Percentiles rank a stretch among this genome's conserved stretches.
These are phyloP conservation scores for Phalacrocorax brasilianus DNA, from an alignment of 2,113 vertebrate species.

Conservation along the genomic window DNA sequence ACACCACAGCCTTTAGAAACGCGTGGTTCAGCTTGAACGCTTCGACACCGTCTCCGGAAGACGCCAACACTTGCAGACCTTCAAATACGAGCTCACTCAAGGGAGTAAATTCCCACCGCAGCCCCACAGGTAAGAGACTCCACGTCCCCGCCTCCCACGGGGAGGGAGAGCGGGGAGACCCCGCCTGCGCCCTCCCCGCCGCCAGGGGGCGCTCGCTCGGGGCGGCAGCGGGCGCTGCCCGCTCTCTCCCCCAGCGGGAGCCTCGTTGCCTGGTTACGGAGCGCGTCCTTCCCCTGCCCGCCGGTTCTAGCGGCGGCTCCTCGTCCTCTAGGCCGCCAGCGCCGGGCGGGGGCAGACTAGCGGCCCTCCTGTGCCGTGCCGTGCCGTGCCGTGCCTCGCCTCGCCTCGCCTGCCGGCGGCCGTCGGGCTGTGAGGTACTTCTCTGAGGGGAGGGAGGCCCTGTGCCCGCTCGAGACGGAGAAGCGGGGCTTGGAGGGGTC, in stretches of 20 bases:
- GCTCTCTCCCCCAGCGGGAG: not conserved
- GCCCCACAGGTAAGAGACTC: accelerated
- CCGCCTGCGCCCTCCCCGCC: not conserved
- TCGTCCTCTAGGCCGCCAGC: not conserved
- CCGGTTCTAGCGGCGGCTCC: too few species aligned
- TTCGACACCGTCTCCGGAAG: accelerated
- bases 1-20: accelerated
- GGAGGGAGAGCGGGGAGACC: not conserved
- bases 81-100: accelerated
- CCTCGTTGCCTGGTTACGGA: not conserved
- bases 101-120: not conserved
- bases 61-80: accelerated
- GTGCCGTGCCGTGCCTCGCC: too few species aligned
- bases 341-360: not conserved
- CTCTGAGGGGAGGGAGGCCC: not conserved
- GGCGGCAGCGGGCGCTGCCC: accelerated
- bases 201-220: not conserved
- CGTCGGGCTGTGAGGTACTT: not conserved
- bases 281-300: not conserved
- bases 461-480: not conserved
- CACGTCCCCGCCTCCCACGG: accelerated
- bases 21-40: accelerated
- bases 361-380: too few species aligned
- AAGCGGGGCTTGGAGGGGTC: not conserved
- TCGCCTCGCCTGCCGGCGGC: not conserved